Evolutionary conservation across 2,797 vertebrate species (phyloP).

Genomic region (Liasis olivaceus): DNA sequence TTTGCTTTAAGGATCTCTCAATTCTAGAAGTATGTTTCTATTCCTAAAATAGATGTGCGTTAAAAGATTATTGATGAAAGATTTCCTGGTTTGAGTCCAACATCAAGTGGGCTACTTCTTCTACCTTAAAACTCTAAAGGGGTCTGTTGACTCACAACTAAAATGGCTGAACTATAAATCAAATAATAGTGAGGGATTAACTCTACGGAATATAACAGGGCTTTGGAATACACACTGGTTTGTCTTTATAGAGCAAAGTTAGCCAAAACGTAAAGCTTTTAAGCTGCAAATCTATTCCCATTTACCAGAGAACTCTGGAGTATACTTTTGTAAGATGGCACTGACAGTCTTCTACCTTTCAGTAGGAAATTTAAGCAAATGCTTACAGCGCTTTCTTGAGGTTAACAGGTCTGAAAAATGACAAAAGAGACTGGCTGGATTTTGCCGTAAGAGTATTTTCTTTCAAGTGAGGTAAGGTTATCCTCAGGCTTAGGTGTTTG

Average conservation of each 20-base stretch:
- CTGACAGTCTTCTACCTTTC: background rate
- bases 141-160: background rate
- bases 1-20: background rate
- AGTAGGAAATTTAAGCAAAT: background rate
- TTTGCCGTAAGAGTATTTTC: background rate
- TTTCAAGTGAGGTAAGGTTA: background rate
- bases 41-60: background rate
- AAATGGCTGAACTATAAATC: background rate
- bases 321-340: background rate
- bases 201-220: background rate
- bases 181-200: background rate
- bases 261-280: background rate
- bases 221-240: background rate
- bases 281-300: background rate
- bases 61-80: background rate
- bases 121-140: background rate
- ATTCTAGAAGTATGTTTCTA: background rate
- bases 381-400: background rate
- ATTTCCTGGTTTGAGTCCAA: background rate
- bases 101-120: background rate
- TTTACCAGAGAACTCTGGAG: background rate
- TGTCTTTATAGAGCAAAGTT: background rate
- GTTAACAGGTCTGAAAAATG: background rate
- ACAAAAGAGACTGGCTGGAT: background rate
- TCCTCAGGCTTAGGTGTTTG: background rate